Evolutionary conservation across 2,113 vertebrate genomes (phyloP).

Genomic region (Lasiurus cinereus): DNA sequence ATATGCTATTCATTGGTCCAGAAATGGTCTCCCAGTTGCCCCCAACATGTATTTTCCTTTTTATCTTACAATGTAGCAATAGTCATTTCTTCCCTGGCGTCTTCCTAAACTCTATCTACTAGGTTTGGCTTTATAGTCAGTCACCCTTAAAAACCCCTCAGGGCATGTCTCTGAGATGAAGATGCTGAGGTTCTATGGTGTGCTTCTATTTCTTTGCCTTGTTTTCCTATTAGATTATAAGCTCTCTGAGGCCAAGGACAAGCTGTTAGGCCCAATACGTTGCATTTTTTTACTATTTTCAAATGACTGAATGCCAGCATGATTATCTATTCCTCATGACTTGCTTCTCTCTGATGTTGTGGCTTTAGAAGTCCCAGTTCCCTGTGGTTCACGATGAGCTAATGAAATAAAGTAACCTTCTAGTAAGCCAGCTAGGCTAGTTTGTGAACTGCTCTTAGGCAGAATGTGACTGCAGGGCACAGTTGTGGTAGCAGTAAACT

Average conservation of each 20-base stretch:
- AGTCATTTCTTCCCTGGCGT: background rate
- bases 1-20: background rate
- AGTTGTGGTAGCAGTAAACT: background rate
- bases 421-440: constrained; percentile 8
- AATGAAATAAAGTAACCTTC: constrained; percentile 13
- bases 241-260: background rate
- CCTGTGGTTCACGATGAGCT: background rate
- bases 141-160: background rate
- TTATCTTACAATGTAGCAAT: background rate
- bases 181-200: constrained; percentile 35
- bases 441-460: constrained; percentile 40
- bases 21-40: constrained; percentile 18
- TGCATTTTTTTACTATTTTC: background rate
- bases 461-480: constrained; percentile 44
- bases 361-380: constrained; percentile 24
- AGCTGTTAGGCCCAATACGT: background rate
- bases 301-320: background rate
- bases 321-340: background rate
- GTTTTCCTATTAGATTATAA: constrained; percentile 51
- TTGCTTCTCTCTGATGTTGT: constrained; percentile 25
- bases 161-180: constrained; percentile 3
- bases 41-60: constrained; percentile 11
- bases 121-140: background rate
- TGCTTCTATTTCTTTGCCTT: constrained; percentile 38
- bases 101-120: background rate